Evolutionary conservation across 1,140 invertebrate genomes (phyloP), one percentile per base, ranked within the genome.

Genomic region (Listronotus oregonensis): DNA sequence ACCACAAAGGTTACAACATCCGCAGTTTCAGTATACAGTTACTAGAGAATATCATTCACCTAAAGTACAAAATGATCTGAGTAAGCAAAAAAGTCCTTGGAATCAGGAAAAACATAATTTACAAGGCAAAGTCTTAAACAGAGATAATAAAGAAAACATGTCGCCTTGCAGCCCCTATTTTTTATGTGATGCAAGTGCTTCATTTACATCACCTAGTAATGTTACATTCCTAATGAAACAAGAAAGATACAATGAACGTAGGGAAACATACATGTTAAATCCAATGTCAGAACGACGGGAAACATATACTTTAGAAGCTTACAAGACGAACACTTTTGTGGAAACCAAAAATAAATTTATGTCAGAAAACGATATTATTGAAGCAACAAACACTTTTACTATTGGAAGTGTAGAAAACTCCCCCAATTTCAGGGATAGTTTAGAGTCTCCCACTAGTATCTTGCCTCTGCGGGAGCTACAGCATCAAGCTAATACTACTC

Each of bases 191-290:
- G 34, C 40, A 27, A 44, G 32, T 12, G 15, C 43, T 12, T 43
- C 55, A 31, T 70, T 68, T 39, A 11, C 44, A 2, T 65, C 66
- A 5, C 52, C 70, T 11, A 21, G 32, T 10, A 64, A 61, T 31
- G 37, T 55, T 2, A 34, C 51, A 9, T 68, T 71, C 34, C 37
- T 15, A 11, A 34, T 59, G 32, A 17, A 59, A 18, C 18, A n/a
- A 43, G 10, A 44, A 12, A 32, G 57, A 39, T n/a, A 44, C 17
- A 31, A 37, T 34, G 57, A 60, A 31, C 42, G 66, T 17, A 60
- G 69, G 32, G 63, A 46, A 15, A 69, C 71, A 0, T 73, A 64
- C 37, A 58, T 61, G n/a, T 18, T 68, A 3, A 51, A 56, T 12
- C 10, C 40, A 5, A 34, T 14, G 6, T 6, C 17, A 42, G 63